A percentile compares a stretch with the other conserved stretches of the same genome.
phyloP scores from a whole-genome alignment of 2,888 invertebrate genomes.

The Escarpia spicata region DNA sequence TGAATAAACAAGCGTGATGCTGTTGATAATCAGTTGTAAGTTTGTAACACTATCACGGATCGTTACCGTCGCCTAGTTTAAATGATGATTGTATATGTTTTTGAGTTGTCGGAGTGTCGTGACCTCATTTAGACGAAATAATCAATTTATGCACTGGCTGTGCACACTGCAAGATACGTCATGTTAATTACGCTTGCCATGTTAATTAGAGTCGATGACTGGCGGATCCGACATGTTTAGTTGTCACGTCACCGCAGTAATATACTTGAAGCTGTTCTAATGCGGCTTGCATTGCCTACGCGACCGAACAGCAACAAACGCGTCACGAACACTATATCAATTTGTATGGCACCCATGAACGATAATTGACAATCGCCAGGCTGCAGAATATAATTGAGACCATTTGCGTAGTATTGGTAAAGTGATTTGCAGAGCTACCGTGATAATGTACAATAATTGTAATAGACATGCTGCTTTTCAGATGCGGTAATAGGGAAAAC shows the following conservation, averaged over 20 bases:
- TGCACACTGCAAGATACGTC: background rate
- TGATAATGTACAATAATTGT: background rate
- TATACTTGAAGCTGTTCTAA: constrained; percentile 1
- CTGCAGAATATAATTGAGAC: background rate
- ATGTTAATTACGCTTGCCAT: background rate
- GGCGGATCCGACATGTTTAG: background rate
- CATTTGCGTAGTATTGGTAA: background rate
- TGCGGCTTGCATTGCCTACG: background rate
- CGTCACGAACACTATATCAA: background rate
- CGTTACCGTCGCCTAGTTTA: no score
- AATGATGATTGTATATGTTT: no score
- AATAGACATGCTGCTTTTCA: background rate
- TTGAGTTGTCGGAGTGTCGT: background rate
- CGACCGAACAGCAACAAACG: background rate
- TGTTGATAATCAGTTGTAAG: no score
- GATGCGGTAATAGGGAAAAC: background rate
- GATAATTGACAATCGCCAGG: background rate
- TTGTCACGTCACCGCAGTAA: constrained; percentile 4
- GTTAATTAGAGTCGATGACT: background rate
- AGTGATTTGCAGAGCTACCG: background rate
- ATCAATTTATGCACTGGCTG: background rate
- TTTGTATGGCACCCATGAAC: background rate
- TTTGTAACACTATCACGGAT: no score
- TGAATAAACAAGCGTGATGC: no score
- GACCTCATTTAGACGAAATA: background rate